These are phyloP conservation scores for Pectinophora gossypiella DNA, from an alignment of 1,140 invertebrate species.

Conservation along the genomic window DNA sequence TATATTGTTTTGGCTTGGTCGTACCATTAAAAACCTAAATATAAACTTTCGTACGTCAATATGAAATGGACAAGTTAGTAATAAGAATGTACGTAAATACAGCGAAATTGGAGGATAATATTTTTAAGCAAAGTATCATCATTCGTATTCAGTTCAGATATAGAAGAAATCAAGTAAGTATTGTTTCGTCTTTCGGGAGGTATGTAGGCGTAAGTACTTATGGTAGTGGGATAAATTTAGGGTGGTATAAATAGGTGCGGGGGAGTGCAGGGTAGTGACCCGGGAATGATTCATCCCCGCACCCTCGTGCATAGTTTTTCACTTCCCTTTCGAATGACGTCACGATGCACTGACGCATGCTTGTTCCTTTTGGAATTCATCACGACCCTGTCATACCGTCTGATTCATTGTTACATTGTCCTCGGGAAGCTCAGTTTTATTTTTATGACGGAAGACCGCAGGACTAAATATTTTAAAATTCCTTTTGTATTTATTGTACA, in stretches of 20 bases:
- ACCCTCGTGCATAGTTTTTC: conserved; percentile 56
- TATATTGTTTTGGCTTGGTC: too few relatives aligned
- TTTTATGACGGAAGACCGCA: conserved; percentile 25
- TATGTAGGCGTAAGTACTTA: background rate
- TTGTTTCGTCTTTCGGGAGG: too few relatives aligned
- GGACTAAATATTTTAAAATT: conserved; percentile 4
- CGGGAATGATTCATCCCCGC: conserved; percentile 67
- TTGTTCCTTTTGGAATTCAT: conserved; percentile 43
- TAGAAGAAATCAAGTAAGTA: too few relatives aligned
- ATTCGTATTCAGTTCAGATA: too few relatives aligned
- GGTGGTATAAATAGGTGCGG: conserved; percentile 43
- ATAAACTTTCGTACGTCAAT: too few relatives aligned
- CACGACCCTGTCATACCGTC: conserved; percentile 39
- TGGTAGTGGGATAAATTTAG: conserved; percentile 22
- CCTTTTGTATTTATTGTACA: background rate
- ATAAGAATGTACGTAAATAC: too few relatives aligned
- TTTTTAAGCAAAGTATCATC: too few relatives aligned
- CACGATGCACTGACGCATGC: conserved; percentile 52
- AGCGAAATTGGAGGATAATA: too few relatives aligned
- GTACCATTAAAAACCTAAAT: too few relatives aligned
- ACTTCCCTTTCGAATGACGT: conserved; percentile 58
- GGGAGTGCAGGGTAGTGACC: conserved; percentile 52
- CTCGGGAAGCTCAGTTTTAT: conserved; percentile 29
- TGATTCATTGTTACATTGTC: conserved; percentile 60
- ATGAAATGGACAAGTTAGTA: too few relatives aligned